These are phyloP conservation scores for Chrysemys picta DNA, from an alignment of 2,113 vertebrate genomes.

Conservation along the genomic window DNA sequence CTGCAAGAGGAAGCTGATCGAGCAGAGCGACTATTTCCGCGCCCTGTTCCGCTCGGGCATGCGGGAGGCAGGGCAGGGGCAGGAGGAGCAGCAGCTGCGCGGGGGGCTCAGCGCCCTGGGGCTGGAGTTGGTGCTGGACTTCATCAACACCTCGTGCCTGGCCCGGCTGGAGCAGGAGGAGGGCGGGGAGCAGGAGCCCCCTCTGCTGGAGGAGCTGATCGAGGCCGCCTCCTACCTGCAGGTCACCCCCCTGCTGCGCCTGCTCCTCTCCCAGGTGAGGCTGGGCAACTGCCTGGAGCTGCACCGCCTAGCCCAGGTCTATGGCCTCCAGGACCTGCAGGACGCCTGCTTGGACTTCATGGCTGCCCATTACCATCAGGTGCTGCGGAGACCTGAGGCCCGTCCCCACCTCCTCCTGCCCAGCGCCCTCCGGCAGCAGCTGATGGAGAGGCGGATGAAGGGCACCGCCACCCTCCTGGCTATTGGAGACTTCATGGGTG, in stretches of 20 bases:
- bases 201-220: slow-evolving; percentile 88
- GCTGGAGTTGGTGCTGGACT: slow-evolving; percentile 92
- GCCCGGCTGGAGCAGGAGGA: slow-evolving; percentile 55
- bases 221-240: slow-evolving; percentile 94
- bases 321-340: slow-evolving; percentile 89
- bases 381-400: slow-evolving; percentile 85
- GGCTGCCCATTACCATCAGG: slow-evolving; percentile 88
- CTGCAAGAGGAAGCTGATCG: slow-evolving; percentile 91
- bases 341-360: slow-evolving; percentile 89
- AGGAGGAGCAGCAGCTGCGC: slow-evolving; percentile 89
- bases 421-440: slow-evolving; percentile 77
- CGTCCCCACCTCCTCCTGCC: slow-evolving; percentile 79
- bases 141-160: slow-evolving; percentile 86
- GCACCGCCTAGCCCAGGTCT: slow-evolving; percentile 88
- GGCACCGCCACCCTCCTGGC: slow-evolving; percentile 88
- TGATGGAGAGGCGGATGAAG: slow-evolving; percentile 86
- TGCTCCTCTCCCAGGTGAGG: slow-evolving; percentile 88
- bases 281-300: slow-evolving; percentile 91
- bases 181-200: slow-evolving; percentile 62
- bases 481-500: slow-evolving; percentile 86
- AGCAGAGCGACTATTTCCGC: slow-evolving; percentile 96
- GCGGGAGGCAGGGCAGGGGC: slow-evolving; percentile 86
- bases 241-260: slow-evolving; percentile 90
- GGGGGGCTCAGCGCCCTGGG: slow-evolving; percentile 91
- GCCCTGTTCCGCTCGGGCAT: slow-evolving; percentile 96